Evolutionary conservation across 1,140 invertebrate genomes (phyloP).

Genomic region (Babylonia areolata): DNA sequence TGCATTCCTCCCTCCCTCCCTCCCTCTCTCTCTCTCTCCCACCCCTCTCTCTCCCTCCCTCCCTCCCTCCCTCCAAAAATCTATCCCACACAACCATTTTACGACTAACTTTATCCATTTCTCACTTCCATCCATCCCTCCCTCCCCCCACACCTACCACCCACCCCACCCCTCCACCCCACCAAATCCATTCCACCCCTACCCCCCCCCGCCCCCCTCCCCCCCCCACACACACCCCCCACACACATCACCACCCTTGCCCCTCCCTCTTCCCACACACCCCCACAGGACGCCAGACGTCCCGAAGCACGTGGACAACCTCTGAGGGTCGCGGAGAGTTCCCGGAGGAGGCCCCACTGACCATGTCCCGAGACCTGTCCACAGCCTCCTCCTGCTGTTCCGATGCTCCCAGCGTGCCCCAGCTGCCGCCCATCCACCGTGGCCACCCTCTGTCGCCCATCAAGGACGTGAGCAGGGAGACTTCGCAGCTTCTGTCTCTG

Average conservation of each 20-base stretch:
- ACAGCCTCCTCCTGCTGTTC: constrained; percentile 14
- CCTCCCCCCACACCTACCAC: constrained; percentile 16
- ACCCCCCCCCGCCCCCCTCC: no score
- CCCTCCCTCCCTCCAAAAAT: constrained; percentile 8
- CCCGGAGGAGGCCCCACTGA: not conserved
- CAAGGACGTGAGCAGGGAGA: constrained; percentile 64
- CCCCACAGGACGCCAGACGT: not conserved
- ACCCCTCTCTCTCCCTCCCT: not conserved
- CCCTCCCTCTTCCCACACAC: no score
- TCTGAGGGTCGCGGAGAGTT: not conserved
- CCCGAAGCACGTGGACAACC: not conserved
- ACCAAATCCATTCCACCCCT: no score
- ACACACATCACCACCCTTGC: no score
- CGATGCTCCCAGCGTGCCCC: constrained; percentile 49
- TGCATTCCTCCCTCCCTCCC: not conserved
- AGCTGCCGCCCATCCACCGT: constrained; percentile 42
- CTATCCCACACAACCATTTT: no score
- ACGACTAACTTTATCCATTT: no score
- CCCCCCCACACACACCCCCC: no score
- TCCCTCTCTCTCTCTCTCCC: not conserved
- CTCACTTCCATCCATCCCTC: not conserved
- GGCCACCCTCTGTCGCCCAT: constrained; percentile 59
- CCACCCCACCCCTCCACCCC: not conserved
- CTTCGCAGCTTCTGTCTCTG: constrained; percentile 53
- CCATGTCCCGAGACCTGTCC: constrained; percentile 32